Conservation (phyloP, 2,888 invertebrate genomes). For the Drosophila putrida region DNA sequence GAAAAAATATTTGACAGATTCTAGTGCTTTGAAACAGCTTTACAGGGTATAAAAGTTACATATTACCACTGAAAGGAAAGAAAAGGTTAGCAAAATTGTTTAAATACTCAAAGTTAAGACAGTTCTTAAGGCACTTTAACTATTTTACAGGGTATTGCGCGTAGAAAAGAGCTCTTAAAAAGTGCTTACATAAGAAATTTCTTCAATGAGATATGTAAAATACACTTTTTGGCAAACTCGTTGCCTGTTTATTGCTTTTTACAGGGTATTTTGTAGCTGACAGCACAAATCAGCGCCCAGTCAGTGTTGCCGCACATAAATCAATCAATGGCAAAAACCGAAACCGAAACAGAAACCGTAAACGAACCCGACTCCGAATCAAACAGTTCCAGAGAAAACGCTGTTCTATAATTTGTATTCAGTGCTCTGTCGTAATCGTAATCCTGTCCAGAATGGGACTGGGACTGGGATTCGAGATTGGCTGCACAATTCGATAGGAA, state of each 20-base stretch:
- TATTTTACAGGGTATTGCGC: not conserved
- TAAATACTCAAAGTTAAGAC: not conserved
- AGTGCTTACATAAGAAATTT: not conserved
- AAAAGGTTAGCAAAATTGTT: not conserved
- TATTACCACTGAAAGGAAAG: not conserved
- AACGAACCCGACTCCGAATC: not conserved
- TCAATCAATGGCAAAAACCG: constrained; percentile 45
- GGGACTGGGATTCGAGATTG: not conserved
- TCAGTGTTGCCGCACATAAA: constrained; percentile 35
- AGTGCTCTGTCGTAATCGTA: constrained; percentile 28
- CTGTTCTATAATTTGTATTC: not conserved
- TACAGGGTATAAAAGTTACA: not conserved
- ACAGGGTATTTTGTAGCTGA: constrained; percentile 13
- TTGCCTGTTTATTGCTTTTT: not conserved
- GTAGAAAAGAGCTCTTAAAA: too few species aligned
- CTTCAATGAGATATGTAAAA: not conserved
- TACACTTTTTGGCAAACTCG: too few species aligned
- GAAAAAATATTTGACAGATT: too few species aligned
- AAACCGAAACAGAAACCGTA: not conserved
- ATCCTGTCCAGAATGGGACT: constrained; percentile 33
- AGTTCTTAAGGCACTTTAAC: not conserved
- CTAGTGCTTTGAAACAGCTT: not conserved
- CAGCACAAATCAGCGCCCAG: constrained; percentile 28
- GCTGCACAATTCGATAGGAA: not conserved
- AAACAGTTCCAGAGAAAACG: constrained; percentile 35